Base-by-base conservation (phyloP, 37 sponge, comb jelly and placozoan genomes). In the Axinella damicornis region DNA sequence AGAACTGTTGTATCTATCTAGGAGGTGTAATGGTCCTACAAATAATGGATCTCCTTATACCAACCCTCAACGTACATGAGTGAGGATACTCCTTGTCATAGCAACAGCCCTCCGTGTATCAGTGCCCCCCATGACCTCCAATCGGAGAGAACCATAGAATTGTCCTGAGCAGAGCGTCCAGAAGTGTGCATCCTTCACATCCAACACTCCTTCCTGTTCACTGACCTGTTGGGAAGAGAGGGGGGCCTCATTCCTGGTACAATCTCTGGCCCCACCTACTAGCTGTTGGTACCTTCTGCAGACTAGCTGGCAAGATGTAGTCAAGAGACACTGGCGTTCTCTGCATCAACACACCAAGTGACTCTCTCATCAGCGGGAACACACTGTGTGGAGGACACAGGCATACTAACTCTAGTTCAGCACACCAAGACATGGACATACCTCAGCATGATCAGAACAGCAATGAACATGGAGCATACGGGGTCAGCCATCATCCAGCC, bases 401-500 rank as follows among this genome's bases (percentile, higher is more conserved):
- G 46, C 46, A 46, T n/a, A n/a, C n/a, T n/a, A 61, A 27, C 62
- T 2, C 4, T 22, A 14, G 25, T 25, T 61, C 25, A 61, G 25
- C 25, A 61, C 12, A 5, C 25, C 25, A 14, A 27, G 62, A 39
- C 6, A 6, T 5, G 37, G 2, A 9, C 73, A 16, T 73, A 91
- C 92, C 92, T 93, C 21, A 91, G 0, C 38, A 81, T 85, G 54
- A 96, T 96, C n/a, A 96, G 92, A 1, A 72, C 86, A 25, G 96
- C 86, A 21, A 96, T 96, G 53, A 90, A 79, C 91, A 96, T 96
- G 70, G 96, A 96, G 41, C 96, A 96, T 2, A 96, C 54, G 0
- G 96, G 96, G 33, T 96, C 96, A 0, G 96, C 91, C 71, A 93
- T 13, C 96, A 96, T 96, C 91, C 94, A 96, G 22, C 94, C 94